A percentile compares a stretch with the other conserved stretches of the same genome.
phyloP scores from a whole-genome alignment of 2,113 vertebrate species.

The Myrmophylax atrothorax region DNA sequence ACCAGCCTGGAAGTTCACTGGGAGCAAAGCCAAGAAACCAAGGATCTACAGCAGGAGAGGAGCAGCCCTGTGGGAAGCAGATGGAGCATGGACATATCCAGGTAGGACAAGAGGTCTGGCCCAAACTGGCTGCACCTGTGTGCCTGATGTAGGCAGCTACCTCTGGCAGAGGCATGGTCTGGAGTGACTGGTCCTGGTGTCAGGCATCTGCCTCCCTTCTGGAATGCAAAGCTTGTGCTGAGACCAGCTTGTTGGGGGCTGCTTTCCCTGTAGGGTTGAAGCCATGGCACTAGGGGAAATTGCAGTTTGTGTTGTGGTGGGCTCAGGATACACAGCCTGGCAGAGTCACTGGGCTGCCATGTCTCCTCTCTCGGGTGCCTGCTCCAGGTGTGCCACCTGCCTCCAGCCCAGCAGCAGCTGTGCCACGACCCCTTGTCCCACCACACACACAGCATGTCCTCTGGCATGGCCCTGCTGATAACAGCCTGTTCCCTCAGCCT shows the following conservation, averaged over 20 bases:
- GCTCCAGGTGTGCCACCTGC: neutral
- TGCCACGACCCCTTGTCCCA: neutral
- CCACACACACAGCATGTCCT: neutral
- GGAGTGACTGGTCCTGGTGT: neutral
- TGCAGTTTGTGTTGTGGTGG: rapidly evolving
- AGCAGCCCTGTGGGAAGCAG: neutral
- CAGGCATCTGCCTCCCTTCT: neutral
- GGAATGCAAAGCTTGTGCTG: neutral
- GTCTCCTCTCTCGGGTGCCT: rapidly evolving
- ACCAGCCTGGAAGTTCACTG: neutral
- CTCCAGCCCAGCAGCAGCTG: neutral
- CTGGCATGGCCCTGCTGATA: neutral
- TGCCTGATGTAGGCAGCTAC: neutral
- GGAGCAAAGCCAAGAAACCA: neutral
- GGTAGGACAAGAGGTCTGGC: neutral
- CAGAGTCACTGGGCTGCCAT: rapidly evolving
- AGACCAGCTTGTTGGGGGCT: neutral
- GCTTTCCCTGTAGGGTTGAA: rapidly evolving
- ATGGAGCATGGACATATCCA: rapidly evolving
- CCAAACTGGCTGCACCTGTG: rapidly evolving
- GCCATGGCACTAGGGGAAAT: neutral
- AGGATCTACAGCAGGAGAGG: neutral
- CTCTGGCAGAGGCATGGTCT: neutral
- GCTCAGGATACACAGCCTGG: neutral
- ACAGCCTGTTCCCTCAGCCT: neutral